These are phyloP conservation scores for Cylindroiulus punctatus DNA, from an alignment of 2,888 invertebrate species.

Conservation along the genomic window DNA sequence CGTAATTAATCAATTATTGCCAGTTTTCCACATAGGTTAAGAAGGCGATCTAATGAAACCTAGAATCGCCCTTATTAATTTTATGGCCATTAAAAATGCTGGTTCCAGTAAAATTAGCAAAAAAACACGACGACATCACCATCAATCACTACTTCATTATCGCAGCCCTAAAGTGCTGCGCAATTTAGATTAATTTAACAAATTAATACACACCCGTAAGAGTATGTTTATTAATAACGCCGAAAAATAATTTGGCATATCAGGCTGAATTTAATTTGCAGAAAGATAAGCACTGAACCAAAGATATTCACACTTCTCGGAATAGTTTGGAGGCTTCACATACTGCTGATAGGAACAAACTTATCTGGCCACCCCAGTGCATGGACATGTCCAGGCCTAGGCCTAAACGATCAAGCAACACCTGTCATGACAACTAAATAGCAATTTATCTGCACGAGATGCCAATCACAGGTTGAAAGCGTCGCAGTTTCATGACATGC, in stretches of 20 bases:
- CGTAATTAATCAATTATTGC: conserved; percentile 37
- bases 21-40: not conserved
- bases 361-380: not conserved
- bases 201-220: conserved; percentile 15
- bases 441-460: not conserved
- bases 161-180: not conserved
- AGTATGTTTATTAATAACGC: conserved; percentile 30
- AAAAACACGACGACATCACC: not conserved
- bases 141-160: conserved; percentile 41
- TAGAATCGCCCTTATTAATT: conserved; percentile 28
- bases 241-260: not conserved
- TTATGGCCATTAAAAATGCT: conserved; percentile 35
- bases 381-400: not conserved
- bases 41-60: not conserved
- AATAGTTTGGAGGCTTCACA: not conserved
- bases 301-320: not conserved
- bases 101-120: not conserved
- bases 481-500: not conserved
- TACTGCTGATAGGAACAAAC: not conserved
- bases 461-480: not conserved
- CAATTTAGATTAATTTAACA: conserved; percentile 42
- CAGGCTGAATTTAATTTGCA: not conserved
- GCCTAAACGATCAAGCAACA: not conserved
- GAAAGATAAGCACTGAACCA: not conserved
- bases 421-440: conserved; percentile 24